Base-by-base conservation (phyloP, 2,113 vertebrate species). In the Xenopus laevis region DNA sequence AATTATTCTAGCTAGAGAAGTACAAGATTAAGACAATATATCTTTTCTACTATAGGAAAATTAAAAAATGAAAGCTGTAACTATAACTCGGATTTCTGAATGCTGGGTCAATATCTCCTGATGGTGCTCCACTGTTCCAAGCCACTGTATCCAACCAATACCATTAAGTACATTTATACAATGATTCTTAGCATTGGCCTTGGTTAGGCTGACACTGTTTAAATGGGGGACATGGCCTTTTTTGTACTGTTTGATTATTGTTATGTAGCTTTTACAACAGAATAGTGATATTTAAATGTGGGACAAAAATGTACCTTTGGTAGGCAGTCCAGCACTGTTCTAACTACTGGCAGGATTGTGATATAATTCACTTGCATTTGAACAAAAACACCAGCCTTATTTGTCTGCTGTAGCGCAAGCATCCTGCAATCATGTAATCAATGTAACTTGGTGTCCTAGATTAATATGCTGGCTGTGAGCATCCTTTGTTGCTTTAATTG, bases 361-460 rank as follows among this genome's bases (percentile, higher is more conserved):
- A 47, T 50, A 45, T 67, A 47, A 47, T 67, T 50, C 46, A 52
- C 46, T 67, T 67, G 23, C 4, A 4, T 61, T 44, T 10, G 59
- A 50, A 27, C 17, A 47, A 65, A 58, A 45, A n/a, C 63, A 46
- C 63, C 57, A 66, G n/a, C 30, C 66, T 30, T 17, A 62, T 74
- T 63, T 45, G 62, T 11, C 63, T 16, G 45, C 20, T n/a, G 33
- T 68, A 33, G 40, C 50, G 16, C 20, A 50, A 45, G 13, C 45
- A 50, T 50, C 45, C 40, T 60, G 53, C 30, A 20, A 68, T 74
- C 55, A 74, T 66, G 27, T 61, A 74, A 68, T 74, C 64, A 68
- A 61, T 74, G 44, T 52, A 46, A 23, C 46, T 17, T 64, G 20
- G 4, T 67, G 40, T 55, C 27, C 45, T 16, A 59, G 64, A 74